These are phyloP conservation scores for Apamea monoglypha DNA, from an alignment of 2,888 invertebrate species.

Conservation along the genomic window DNA sequence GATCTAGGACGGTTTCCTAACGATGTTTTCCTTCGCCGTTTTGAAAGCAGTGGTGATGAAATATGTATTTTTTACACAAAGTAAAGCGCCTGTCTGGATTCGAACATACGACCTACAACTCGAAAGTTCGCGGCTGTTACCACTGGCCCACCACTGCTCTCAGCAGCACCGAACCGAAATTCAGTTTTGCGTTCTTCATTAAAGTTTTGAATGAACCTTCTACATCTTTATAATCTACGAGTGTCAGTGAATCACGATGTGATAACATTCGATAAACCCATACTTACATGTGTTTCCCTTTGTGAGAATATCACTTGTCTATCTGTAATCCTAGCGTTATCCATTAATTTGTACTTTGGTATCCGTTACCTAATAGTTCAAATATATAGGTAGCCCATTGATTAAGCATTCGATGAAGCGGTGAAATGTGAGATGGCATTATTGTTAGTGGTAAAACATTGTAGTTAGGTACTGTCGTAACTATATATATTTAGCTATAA, in stretches of 20 bases:
- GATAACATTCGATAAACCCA: constrained; percentile 39
- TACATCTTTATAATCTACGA: background rate
- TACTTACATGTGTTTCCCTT: constrained; percentile 12
- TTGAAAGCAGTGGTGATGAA: too few species aligned
- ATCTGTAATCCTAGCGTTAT: constrained; percentile 18
- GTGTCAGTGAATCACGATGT: constrained; percentile 17
- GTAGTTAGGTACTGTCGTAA: background rate
- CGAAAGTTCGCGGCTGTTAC: background rate
- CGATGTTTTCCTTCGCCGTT: background rate
- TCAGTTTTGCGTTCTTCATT: background rate
- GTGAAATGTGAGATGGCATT: constrained; percentile 21
- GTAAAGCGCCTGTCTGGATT: background rate
- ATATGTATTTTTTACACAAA: background rate
- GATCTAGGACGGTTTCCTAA: too few species aligned
- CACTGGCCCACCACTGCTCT: background rate
- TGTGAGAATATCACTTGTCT: constrained; percentile 17
- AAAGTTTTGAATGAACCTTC: constrained; percentile 6
- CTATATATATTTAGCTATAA: too few species aligned
- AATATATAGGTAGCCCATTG: constrained; percentile 1
- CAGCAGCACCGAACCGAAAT: background rate
- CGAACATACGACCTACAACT: background rate
- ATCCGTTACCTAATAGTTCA: constrained; percentile 30
- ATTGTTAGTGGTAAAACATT: constrained; percentile 16
- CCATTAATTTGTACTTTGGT: background rate
- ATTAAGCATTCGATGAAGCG: constrained; percentile 15